phyloP scores from a whole-genome alignment of 2,113 vertebrate genomes.

The Mellivora capensis region DNA sequence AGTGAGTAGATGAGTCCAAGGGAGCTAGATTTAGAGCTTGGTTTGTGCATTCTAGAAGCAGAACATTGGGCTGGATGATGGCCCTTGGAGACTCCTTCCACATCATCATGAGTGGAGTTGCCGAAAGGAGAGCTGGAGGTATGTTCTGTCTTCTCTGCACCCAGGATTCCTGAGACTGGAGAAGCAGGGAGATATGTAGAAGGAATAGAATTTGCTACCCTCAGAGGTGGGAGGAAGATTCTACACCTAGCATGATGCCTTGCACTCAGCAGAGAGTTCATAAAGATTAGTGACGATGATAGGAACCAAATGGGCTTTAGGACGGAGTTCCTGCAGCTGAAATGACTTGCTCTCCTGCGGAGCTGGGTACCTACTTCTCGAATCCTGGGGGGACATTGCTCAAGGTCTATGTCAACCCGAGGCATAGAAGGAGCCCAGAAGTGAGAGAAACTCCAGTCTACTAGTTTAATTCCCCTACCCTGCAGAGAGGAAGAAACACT shows the following conservation, averaged over 20 bases:
- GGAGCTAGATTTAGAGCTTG: background rate
- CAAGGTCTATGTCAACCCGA: background rate
- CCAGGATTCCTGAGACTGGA: background rate
- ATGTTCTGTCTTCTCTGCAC: background rate
- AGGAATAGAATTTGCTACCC: background rate
- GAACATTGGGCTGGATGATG: background rate
- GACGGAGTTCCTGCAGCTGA: too few species aligned
- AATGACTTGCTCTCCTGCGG: accelerated
- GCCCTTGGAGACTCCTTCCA: background rate
- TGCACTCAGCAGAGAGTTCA: background rate
- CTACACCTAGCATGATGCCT: background rate
- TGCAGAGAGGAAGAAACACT: background rate
- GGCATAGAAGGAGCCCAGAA: background rate
- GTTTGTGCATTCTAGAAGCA: background rate
- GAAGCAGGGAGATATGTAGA: background rate
- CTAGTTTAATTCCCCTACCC: background rate
- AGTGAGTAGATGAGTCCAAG: background rate
- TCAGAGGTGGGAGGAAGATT: background rate
- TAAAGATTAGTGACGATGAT: background rate
- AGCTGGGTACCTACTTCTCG: background rate
- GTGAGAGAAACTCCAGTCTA: background rate
- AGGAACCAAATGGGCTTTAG: background rate
- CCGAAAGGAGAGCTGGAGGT: background rate
- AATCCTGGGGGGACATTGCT: background rate
- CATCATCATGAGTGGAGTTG: accelerated